A percentile compares a stretch with the other conserved stretches of the same genome.
Evolutionary conservation across 2,113 vertebrate species (phyloP).

Genomic region (Lipotes vexillifer): DNA sequence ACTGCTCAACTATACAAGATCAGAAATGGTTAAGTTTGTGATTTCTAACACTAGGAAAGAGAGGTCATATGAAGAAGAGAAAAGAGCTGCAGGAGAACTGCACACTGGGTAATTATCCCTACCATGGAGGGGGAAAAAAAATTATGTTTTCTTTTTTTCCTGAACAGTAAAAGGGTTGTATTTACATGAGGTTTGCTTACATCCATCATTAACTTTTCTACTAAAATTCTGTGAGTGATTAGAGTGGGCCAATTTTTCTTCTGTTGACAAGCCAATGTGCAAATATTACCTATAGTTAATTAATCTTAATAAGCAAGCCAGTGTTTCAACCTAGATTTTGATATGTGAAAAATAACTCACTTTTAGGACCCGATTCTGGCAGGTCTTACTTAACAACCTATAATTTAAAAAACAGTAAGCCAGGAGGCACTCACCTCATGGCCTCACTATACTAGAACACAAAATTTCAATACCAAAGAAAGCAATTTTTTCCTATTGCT

Average conservation of each 20-base stretch:
- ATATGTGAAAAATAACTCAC: constrained; percentile 29
- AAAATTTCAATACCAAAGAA: background rate
- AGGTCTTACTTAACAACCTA: constrained; percentile 18
- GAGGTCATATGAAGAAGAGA: background rate
- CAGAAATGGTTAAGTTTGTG: background rate
- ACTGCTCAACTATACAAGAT: background rate
- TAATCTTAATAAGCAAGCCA: constrained; percentile 38
- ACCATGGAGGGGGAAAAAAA: background rate
- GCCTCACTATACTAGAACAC: background rate
- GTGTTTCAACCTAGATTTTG: background rate
- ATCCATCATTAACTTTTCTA: constrained; percentile 43
- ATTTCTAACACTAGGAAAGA: background rate
- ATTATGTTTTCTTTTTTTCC: constrained; percentile 2
- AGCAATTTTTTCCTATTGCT: background rate
- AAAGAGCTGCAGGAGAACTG: background rate
- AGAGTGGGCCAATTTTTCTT: background rate
- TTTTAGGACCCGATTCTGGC: background rate
- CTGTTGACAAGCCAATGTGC: constrained; percentile 27
- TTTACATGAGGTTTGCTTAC: constrained; percentile 27
- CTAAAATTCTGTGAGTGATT: constrained; percentile 33
- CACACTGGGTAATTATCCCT: background rate
- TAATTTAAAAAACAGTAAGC: constrained; percentile 9
- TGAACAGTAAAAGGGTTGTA: background rate
- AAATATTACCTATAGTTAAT: constrained; percentile 27
- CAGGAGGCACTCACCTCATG: background rate